Base-by-base conservation (phyloP, 2,797 vertebrate genomes). In the Lutjanus campechanus region DNA sequence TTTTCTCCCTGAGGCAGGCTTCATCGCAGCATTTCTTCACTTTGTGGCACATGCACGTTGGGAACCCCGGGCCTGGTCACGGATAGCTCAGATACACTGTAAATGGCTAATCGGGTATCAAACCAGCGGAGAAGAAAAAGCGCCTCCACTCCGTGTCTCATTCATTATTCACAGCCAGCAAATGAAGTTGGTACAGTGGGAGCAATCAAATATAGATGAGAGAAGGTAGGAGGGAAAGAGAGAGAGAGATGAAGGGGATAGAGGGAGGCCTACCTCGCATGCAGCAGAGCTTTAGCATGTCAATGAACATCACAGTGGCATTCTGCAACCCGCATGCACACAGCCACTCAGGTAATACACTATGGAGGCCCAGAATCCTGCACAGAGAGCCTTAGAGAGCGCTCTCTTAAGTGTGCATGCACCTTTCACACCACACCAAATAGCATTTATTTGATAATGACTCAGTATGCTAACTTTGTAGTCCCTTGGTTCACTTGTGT, bases 181-280 rank as follows among this genome's bases (percentile, higher is more conserved):
- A 95, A 95, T 95, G 90, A 95, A 95, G 92, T 95, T 93, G 90
- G 91, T 93, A 94, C 89, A 92, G 93, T 93, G 93, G 93, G 93
- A 95, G 90, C 89, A 79, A 93, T 96, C 93, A 95, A 95, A 95
- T 95, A 96, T 96, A 92, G 74, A 96, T 96, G 94, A 94, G 92
- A 83, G 89, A 91, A 89, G 90, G 89, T 90, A 90, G 86, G 86
- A 86, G 88, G 74, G 82, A 83, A 68, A 60, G 79, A 60, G 69
- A 75, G 65, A 88, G 85, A 62, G 85, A 80, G 82, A 83, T 84
- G 88, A 88, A 81, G 82, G 73, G 86, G 84, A 62, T 68, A 71
- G 85, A 86, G 74, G 49, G 77, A 85, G 85, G 80, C 73, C 84
- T 82, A 85, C 81, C 74, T 89, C 76, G 66, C 87, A 92, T 90